Evolutionary conservation across 1,140 invertebrate species (phyloP).

Genomic region (Leguminivora glycinivorella): DNA sequence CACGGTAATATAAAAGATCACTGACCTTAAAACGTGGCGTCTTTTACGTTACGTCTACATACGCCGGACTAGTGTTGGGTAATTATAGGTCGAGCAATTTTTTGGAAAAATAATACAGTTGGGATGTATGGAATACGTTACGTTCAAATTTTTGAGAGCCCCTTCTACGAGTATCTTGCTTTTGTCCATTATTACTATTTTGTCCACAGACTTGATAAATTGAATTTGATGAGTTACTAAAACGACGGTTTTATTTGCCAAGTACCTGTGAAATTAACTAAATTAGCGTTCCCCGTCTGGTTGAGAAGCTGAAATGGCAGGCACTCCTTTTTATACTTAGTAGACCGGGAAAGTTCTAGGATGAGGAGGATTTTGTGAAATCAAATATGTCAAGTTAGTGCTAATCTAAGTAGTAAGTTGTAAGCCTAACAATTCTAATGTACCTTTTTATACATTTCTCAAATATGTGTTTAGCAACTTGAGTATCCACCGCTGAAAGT

Average conservation of each 20-base stretch:
- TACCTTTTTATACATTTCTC: slow-evolving; percentile 82
- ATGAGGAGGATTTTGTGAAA: no score
- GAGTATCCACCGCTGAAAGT: slow-evolving; percentile 89
- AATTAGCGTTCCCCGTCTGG: no score
- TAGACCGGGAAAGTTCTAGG: no score
- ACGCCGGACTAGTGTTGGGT: no score
- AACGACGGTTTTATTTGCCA: slow-evolving; percentile 86
- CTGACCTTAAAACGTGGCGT: no score
- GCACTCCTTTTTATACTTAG: no score
- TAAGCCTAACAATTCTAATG: slow-evolving; percentile 22
- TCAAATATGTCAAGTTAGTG: no score
- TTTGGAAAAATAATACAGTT: neutral
- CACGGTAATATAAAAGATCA: no score
- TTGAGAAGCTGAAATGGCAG: no score
- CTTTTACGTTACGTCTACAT: no score
- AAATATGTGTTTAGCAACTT: slow-evolving; percentile 89
- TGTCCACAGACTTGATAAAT: slow-evolving; percentile 85
- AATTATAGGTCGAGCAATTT: no score
- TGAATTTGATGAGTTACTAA: slow-evolving; percentile 92
- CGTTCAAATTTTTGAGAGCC: slow-evolving; percentile 58
- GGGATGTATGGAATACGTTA: slow-evolving; percentile 36
- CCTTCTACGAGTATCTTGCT: slow-evolving; percentile 75
- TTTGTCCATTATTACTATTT: slow-evolving; percentile 85
- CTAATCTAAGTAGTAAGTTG: no score
- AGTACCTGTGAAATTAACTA: slow-evolving; percentile 73